Percentiles rank a stretch among this genome's conserved stretches.
Evolutionary conservation across 2,888 invertebrate species (phyloP).

Genomic region (Helicoverpa assulta): DNA sequence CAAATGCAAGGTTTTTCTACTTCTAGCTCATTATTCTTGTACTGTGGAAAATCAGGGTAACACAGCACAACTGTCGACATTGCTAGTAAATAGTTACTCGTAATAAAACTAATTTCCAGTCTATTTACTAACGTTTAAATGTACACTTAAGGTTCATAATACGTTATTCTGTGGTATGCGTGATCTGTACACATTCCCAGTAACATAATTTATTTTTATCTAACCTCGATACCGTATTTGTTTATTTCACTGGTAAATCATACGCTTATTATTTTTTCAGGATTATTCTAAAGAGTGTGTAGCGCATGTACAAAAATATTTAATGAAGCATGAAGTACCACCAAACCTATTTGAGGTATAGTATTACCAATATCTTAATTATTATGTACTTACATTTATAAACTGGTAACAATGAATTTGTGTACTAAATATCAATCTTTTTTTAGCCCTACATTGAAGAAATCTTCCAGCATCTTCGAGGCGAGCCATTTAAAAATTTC

Average conservation of each 20-base stretch:
- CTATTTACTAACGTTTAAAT: conserved; percentile 27
- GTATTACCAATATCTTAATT: conserved; percentile 5
- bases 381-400: too few species aligned
- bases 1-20: conserved; percentile 35
- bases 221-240: conserved; percentile 51
- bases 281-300: conserved; percentile 99
- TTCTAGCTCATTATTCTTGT: conserved; percentile 21
- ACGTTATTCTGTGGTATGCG: conserved; percentile 31
- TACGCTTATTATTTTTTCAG: conserved; percentile 91
- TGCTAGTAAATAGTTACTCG: not conserved
- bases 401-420: not conserved
- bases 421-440: conserved; percentile 5
- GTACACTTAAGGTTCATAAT: conserved; percentile 17
- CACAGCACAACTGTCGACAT: not conserved
- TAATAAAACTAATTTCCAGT: not conserved
- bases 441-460: conserved; percentile 99
- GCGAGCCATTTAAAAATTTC: conserved; percentile 99
- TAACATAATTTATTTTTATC: conserved; percentile 54
- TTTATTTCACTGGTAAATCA: conserved; percentile 55
- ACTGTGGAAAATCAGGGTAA: conserved; percentile 3
- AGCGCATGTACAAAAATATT: conserved; percentile 98
- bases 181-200: conserved; percentile 43
- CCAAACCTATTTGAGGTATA: conserved; percentile 99
- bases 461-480: conserved; percentile 99
- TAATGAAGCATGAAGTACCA: conserved; percentile 99